Percentiles rank a stretch among this genome's conserved stretches.
These are phyloP conservation scores for Alfaro cultratus DNA, from an alignment of 2,797 vertebrate species.

Conservation along the genomic window DNA sequence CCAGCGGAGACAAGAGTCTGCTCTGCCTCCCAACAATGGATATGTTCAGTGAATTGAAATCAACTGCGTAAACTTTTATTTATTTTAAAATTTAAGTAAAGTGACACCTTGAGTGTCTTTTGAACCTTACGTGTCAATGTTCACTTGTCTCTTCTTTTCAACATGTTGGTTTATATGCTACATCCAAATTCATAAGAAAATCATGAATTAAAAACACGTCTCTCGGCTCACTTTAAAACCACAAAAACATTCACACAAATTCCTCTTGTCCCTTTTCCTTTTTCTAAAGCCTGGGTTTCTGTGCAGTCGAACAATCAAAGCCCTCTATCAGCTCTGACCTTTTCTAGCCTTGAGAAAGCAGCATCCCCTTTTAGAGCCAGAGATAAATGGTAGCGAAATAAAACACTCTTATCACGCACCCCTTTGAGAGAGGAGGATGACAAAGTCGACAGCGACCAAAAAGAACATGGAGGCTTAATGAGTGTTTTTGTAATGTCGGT, in stretches of 20 bases:
- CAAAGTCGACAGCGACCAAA: constrained; percentile 40
- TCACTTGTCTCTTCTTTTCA: constrained; percentile 54
- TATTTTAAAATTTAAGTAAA: constrained; percentile 80
- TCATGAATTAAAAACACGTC: constrained; percentile 24
- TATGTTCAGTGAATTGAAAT: constrained; percentile 74
- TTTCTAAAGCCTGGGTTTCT: constrained; percentile 41
- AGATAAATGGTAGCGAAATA: constrained; percentile 49
- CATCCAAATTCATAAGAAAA: constrained; percentile 21
- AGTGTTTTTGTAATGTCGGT: constrained; percentile 67
- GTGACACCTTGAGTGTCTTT: constrained; percentile 79
- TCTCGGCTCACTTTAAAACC: constrained; percentile 32
- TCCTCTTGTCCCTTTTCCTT: constrained; percentile 26
- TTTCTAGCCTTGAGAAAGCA: constrained; percentile 67
- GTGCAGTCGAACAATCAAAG: constrained; percentile 58
- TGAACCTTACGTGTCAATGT: constrained; percentile 69
- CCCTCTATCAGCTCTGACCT: constrained; percentile 67
- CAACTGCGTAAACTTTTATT: constrained; percentile 78
- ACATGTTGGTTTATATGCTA: constrained; percentile 16
- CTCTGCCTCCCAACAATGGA: constrained; percentile 68
- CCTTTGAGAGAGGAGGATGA: constrained; percentile 51
- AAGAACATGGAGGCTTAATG: constrained; percentile 71
- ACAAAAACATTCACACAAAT: constrained; percentile 25
- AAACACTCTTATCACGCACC: constrained; percentile 49
- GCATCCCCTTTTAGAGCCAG: constrained; percentile 40
- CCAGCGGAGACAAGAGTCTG: constrained; percentile 62